A percentile compares a stretch with the other conserved stretches of the same genome.
Evolutionary conservation across 1,140 invertebrate genomes (phyloP).

Genomic region (Caenorhabditis briggsae): DNA sequence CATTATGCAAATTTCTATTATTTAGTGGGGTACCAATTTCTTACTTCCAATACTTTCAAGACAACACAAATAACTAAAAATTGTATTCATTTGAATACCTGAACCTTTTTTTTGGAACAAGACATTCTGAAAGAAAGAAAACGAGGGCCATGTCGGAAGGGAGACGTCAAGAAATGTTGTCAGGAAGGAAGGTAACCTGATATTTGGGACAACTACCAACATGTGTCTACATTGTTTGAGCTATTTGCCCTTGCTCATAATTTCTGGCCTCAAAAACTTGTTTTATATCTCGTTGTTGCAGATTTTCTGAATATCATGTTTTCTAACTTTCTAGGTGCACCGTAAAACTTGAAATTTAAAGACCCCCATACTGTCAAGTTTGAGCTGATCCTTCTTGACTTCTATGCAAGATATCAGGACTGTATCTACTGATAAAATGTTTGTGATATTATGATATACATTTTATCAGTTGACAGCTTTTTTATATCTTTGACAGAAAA

Average conservation of each 20-base stretch:
- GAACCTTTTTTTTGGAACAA: background rate
- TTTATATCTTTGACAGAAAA: too few species aligned
- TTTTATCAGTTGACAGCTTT: too few species aligned
- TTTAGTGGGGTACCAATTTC: background rate
- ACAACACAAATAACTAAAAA: background rate
- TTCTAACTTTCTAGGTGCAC: too few species aligned
- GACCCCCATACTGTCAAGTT: too few species aligned
- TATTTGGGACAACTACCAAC: background rate
- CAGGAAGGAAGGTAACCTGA: slow-evolving; percentile 43
- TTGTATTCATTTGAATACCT: background rate
- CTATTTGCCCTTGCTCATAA: slow-evolving; percentile 4
- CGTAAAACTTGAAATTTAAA: too few species aligned
- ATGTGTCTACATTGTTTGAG: slow-evolving; percentile 41
- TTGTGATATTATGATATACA: too few species aligned
- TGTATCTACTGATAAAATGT: too few species aligned
- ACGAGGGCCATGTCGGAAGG: slow-evolving; percentile 26
- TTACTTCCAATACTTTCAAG: background rate
- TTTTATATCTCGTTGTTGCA: slow-evolving; percentile 34
- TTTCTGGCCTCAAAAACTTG: slow-evolving; percentile 2
- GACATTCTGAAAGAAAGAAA: slow-evolving; percentile 15
- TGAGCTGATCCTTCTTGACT: too few species aligned
- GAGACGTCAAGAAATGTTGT: slow-evolving; percentile 54
- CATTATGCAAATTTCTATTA: slow-evolving; percentile 49
- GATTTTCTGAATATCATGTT: background rate
- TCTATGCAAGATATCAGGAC: too few species aligned